Percentiles rank a stretch among this genome's conserved stretches.
Conservation (phyloP, 2,113 vertebrate genomes). For the Phaethon lepturus region DNA sequence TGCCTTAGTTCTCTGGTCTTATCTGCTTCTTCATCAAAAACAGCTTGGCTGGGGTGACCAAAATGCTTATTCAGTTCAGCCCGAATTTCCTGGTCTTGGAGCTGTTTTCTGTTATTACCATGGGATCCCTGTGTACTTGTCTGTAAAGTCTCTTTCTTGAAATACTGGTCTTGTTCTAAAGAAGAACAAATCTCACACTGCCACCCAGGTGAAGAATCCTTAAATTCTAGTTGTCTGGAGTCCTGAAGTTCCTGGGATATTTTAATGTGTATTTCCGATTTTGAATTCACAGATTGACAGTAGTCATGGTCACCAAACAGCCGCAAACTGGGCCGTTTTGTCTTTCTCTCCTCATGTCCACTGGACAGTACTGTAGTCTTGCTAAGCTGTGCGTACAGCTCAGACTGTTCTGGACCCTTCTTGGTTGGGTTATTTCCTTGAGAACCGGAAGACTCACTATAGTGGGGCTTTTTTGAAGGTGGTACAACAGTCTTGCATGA, state of each 20-base stretch:
- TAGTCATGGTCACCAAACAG: slow-evolving; percentile 98
- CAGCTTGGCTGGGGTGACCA: slow-evolving; percentile 89
- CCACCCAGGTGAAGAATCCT: slow-evolving; percentile 85
- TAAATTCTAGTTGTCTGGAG: slow-evolving; percentile 87
- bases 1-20: slow-evolving; percentile 80
- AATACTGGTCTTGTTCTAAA: slow-evolving; percentile 78
- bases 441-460: slow-evolving; percentile 85
- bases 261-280: slow-evolving; percentile 84
- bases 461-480: slow-evolving; percentile 89
- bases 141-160: slow-evolving; percentile 79
- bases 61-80: slow-evolving; percentile 99
- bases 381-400: slow-evolving; percentile 93
- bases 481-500: slow-evolving; percentile 91
- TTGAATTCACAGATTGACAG: slow-evolving; percentile 91
- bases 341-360: slow-evolving; percentile 86
- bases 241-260: slow-evolving; percentile 85
- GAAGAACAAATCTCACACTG: slow-evolving; percentile 82
- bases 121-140: slow-evolving; percentile 76
- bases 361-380: slow-evolving; percentile 86
- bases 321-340: slow-evolving; percentile 85
- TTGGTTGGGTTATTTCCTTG: slow-evolving; percentile 82
- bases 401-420: slow-evolving; percentile 92
- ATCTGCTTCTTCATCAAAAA: slow-evolving; percentile 83
- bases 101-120: slow-evolving; percentile 86
- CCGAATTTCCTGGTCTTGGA: slow-evolving; percentile 95